Base-by-base conservation (phyloP, 1,140 invertebrate species). In the Marisa cornuarietis region DNA sequence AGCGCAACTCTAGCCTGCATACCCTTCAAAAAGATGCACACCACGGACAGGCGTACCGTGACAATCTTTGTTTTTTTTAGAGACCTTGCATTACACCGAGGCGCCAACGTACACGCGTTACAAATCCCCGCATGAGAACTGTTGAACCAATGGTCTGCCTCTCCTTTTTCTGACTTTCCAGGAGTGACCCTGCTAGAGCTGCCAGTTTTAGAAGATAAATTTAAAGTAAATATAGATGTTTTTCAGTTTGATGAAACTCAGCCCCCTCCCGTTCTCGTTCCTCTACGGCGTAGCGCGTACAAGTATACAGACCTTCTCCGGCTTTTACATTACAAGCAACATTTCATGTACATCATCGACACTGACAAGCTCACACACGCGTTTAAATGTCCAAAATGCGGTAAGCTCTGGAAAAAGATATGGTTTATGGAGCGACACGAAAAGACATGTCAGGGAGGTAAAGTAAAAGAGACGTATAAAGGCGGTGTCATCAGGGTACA, bases 161-260 rank as follows among this genome's bases (percentile, higher is more conserved):
- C 8, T 31, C 6, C 26, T 49, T 10, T 22, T 49, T 13, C 26
- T 42, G 31, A 51, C 52, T 72, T 72, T 72, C 71, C 71, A 31
- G 71, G 71, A 13, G 31, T 72, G 14, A 51, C 14, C 49, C 14
- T 72, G 71, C 49, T 72, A 18, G 71, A 51, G 2, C n/a, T 72
- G 14, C 13, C 13, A 7, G 20, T 14, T 49, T 16, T 72, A 16
- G 71, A 72, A 51, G 49, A 9, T 22, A 49, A 13, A 16, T 72
- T 72, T 72, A 13, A 51, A 11, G 49, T 72, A 31, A 72, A 72
- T 72, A 14, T 72, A 0, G 31, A 72, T 72, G 71, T 72, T 31
- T 72, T 72, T 72, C 31, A 72, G n/a, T 72, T 72, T 72, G 71
- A 72, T 20, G 71, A 72, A 72, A 42, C 8, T 16, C 68, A 71